phyloP scores from a whole-genome alignment of 2,113 vertebrate genomes.

The Anguilla rostrata region DNA sequence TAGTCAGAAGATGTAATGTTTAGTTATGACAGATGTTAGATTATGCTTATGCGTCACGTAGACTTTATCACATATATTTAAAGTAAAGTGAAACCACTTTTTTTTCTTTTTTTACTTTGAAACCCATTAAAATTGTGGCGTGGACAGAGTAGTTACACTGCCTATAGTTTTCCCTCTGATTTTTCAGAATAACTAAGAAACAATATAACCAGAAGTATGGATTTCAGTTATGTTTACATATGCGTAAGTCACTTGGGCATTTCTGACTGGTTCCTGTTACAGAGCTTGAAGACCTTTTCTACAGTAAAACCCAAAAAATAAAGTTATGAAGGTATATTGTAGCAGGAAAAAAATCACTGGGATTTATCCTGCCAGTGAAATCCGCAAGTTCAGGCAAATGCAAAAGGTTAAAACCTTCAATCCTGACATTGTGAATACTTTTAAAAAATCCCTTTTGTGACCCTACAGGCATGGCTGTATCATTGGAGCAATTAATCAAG shows the following conservation, averaged over 20 bases:
- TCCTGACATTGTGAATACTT: neutral
- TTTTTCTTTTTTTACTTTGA: too few species aligned
- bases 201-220: neutral
- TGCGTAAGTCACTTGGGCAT: neutral
- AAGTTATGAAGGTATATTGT: neutral
- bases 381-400: neutral
- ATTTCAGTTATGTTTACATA: neutral
- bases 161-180: too few species aligned
- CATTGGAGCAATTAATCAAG: conserved; percentile 28
- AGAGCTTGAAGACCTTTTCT: neutral
- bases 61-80: too few species aligned
- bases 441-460: neutral
- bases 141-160: too few species aligned
- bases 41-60: too few species aligned
- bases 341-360: neutral
- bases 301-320: neutral
- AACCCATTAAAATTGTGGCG: too few species aligned
- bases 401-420: conserved; percentile 3
- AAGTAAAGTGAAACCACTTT: too few species aligned
- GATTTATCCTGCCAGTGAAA: neutral
- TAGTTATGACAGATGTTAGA: too few species aligned
- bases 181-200: too few species aligned
- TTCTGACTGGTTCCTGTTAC: neutral
- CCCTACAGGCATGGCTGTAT: conserved; percentile 20
- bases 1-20: too few species aligned